Conservation (phyloP, 1,140 invertebrate genomes). For the Cherax quadricarinatus region DNA sequence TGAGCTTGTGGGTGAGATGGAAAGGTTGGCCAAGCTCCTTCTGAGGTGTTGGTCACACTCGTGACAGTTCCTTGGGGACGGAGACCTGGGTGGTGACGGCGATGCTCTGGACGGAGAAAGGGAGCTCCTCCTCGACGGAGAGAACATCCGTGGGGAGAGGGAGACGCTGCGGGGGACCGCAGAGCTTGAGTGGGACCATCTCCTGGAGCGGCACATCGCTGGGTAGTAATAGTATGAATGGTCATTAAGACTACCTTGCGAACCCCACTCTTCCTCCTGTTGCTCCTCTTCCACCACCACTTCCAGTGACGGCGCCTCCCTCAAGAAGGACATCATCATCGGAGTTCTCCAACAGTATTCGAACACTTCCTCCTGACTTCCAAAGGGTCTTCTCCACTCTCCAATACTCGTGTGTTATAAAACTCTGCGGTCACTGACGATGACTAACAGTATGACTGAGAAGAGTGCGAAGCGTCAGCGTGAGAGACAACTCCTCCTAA, state of each 20-base stretch:
- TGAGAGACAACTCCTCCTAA: too few species aligned
- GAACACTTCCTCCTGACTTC: too few species aligned
- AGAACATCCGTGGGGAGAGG: background rate
- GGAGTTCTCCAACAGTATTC: background rate
- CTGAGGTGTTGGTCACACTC: constrained; percentile 1
- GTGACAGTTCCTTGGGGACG: background rate
- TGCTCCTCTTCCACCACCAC: background rate
- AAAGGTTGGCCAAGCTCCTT: background rate
- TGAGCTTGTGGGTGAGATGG: background rate
- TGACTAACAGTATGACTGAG: too few species aligned
- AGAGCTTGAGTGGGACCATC: too few species aligned
- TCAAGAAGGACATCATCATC: background rate
- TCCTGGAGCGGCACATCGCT: too few species aligned
- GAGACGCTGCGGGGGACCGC: background rate
- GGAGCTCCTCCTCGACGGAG: background rate
- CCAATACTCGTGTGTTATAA: background rate
- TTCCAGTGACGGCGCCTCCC: background rate
- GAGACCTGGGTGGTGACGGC: background rate
- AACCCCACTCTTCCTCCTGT: background rate
- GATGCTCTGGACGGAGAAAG: background rate
- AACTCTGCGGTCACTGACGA: too few species aligned
- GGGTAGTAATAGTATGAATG: too few species aligned
- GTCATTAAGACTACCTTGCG: too few species aligned
- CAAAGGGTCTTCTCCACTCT: background rate
- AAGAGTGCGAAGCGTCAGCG: too few species aligned